Evolutionary conservation across 2,113 vertebrate genomes (phyloP).

Genomic region (Aptenodytes patagonicus): DNA sequence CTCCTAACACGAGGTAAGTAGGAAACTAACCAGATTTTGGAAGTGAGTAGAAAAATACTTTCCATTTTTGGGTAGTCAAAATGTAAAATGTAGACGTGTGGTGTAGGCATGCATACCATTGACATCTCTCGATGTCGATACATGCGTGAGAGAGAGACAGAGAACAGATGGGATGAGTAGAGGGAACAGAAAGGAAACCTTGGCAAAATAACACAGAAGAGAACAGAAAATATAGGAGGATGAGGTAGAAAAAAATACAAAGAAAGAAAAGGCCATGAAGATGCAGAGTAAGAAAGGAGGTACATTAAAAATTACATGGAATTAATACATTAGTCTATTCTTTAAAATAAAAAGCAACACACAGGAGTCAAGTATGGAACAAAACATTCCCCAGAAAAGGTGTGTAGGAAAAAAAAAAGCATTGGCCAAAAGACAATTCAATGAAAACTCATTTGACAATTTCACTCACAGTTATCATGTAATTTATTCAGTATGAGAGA

Average conservation of each 20-base stretch:
- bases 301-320: background rate
- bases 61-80: background rate
- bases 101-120: background rate
- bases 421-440: background rate
- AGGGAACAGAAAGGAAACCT: background rate
- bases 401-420: background rate
- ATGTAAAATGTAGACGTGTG: background rate
- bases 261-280: background rate
- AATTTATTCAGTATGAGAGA: background rate
- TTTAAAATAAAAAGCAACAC: background rate
- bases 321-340: background rate
- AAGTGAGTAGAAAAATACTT: background rate
- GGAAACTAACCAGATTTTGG: background rate
- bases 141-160: background rate
- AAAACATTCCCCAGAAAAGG: background rate
- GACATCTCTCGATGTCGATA: background rate
- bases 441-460: background rate
- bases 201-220: background rate
- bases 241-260: background rate
- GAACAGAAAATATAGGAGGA: background rate
- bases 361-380: background rate
- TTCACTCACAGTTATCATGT: background rate
- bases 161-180: background rate
- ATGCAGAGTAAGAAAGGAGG: background rate
- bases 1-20: background rate